Conservation (phyloP, 2,888 invertebrate species). For the Yponomeuta sedellus region DNA sequence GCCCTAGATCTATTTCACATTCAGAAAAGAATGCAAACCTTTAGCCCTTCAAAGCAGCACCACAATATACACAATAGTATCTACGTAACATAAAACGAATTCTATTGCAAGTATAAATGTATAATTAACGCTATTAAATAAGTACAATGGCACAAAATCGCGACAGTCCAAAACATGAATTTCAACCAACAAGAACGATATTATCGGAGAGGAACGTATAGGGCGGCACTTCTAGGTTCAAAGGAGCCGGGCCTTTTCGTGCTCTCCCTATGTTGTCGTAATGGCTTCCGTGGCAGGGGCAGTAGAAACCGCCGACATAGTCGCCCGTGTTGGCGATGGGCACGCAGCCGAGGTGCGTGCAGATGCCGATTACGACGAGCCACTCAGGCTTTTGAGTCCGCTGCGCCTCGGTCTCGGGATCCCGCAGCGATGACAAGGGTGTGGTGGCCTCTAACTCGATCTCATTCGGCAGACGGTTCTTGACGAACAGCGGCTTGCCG, state of each 20-base stretch:
- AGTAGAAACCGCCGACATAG: slow-evolving; percentile 83
- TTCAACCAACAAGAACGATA: slow-evolving; percentile 73
- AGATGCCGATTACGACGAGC: slow-evolving; percentile 87
- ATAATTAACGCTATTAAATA: no score
- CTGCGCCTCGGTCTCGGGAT: slow-evolving; percentile 82
- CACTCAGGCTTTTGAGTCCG: slow-evolving; percentile 82
- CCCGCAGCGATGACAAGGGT: slow-evolving; percentile 77
- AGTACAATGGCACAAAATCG: no score
- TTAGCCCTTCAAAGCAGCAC: no score
- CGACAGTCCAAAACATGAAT: not conserved
- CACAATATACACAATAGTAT: no score
- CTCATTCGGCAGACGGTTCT: slow-evolving; percentile 80
- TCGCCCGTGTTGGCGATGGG: slow-evolving; percentile 84
- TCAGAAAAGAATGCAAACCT: no score
- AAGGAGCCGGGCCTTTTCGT: slow-evolving; percentile 85
- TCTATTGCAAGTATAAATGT: no score
- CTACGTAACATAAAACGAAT: no score
- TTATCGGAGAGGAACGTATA: slow-evolving; percentile 73
- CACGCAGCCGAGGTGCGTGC: slow-evolving; percentile 90
- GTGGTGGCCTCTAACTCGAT: slow-evolving; percentile 79
- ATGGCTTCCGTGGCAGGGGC: slow-evolving; percentile 91
- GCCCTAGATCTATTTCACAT: no score
- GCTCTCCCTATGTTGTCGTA: slow-evolving; percentile 85
- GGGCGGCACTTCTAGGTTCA: slow-evolving; percentile 82
- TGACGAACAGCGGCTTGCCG: slow-evolving; percentile 88